A percentile compares a stretch with the other conserved stretches of the same genome.
phyloP scores from a whole-genome alignment of 2,888 invertebrate genomes.

The Fabriciana adippe region DNA sequence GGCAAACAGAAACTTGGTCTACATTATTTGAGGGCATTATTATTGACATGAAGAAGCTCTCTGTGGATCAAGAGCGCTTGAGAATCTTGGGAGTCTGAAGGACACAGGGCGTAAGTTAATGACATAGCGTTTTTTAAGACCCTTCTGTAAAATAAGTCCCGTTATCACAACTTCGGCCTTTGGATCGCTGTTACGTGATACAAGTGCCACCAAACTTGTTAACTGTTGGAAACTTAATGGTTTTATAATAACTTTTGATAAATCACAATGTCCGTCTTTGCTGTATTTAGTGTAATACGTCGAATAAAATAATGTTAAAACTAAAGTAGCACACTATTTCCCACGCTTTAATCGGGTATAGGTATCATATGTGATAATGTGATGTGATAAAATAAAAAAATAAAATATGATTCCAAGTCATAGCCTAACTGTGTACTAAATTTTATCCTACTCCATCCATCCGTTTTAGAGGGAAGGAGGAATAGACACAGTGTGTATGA shows the following conservation, averaged over 20 bases:
- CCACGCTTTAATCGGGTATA: no score
- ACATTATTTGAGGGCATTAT: constrained; percentile 43
- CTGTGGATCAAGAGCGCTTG: constrained; percentile 41
- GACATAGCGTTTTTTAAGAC: constrained; percentile 44
- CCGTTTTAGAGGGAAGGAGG: no score
- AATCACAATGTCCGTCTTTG: neutral
- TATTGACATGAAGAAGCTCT: constrained; percentile 47
- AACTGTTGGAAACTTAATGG: neutral
- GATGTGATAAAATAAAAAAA: no score
- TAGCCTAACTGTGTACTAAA: no score
- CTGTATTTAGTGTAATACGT: neutral
- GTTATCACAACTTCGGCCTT: constrained; percentile 29
- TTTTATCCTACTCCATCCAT: no score
- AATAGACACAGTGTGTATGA: no score
- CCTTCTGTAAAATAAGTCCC: constrained; percentile 29
- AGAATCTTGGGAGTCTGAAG: constrained; percentile 36
- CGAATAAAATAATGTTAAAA: no score
- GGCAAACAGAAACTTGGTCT: constrained; percentile 39
- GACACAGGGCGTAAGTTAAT: constrained; percentile 41
- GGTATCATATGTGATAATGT: no score
- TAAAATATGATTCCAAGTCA: no score
- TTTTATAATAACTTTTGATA: neutral
- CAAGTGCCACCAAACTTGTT: neutral
- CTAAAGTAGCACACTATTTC: no score
- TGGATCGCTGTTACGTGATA: constrained; percentile 15